These are phyloP conservation scores for Edolisoma coerulescens DNA, from an alignment of 2,113 vertebrate genomes.

Conservation along the genomic window DNA sequence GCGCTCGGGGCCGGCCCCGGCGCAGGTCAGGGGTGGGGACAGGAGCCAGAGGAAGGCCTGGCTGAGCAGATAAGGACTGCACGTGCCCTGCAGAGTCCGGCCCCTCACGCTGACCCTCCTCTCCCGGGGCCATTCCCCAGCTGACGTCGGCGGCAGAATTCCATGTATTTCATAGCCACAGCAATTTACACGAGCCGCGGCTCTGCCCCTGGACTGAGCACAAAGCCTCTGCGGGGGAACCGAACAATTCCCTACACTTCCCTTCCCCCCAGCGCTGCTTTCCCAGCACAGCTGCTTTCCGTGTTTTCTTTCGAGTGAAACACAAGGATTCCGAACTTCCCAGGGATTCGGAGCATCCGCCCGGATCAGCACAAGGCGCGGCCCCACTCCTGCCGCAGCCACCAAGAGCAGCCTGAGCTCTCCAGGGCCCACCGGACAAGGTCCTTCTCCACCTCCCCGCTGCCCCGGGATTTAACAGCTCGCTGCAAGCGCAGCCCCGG, in stretches of 20 bases:
- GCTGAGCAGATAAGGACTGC: neutral
- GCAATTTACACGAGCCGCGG: neutral
- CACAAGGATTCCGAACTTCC: neutral
- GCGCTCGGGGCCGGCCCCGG: accelerated
- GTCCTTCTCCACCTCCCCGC: neutral
- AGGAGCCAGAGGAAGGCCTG: neutral
- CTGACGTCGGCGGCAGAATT: neutral
- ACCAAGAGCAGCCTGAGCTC: neutral
- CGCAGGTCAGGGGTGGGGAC: neutral
- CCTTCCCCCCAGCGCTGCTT: neutral
- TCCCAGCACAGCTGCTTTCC: neutral
- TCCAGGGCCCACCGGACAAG: accelerated
- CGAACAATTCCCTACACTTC: neutral
- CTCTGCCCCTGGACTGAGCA: neutral
- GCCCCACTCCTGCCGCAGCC: neutral
- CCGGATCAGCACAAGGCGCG: neutral
- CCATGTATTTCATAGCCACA: neutral
- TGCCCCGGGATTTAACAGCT: accelerated
- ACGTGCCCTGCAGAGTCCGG: accelerated
- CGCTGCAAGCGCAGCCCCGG: accelerated
- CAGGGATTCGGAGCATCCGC: neutral
- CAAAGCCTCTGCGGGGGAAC: neutral
- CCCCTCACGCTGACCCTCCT: neutral
- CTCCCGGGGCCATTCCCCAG: neutral
- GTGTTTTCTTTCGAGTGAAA: neutral